A percentile compares a stretch with the other conserved stretches of the same genome.
phyloP scores from a whole-genome alignment of 2,113 vertebrate genomes.

The Narcine bancroftii region DNA sequence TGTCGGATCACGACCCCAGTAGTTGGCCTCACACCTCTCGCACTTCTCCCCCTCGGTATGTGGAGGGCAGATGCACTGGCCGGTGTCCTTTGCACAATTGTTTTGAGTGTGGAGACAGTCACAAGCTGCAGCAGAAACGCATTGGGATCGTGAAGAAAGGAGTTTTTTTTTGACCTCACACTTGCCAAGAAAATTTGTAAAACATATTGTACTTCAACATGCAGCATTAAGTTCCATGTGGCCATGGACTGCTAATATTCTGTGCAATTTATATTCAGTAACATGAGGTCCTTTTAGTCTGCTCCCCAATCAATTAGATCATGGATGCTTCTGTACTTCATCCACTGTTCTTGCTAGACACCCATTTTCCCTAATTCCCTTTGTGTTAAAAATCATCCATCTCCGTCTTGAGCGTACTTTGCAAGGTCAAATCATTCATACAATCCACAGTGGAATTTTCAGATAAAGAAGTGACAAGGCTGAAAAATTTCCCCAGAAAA shows the following conservation, averaged over 20 bases:
- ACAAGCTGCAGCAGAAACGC: slow-evolving; percentile 61
- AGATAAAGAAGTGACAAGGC: too few species aligned
- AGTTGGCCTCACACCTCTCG: slow-evolving; percentile 62
- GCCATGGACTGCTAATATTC: not conserved
- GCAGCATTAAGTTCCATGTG: not conserved
- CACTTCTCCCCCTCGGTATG: slow-evolving; percentile 70
- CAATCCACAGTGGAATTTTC: too few species aligned
- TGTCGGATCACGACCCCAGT: slow-evolving; percentile 67
- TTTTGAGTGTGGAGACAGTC: slow-evolving; percentile 76
- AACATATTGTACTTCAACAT: not conserved
- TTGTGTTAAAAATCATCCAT: too few species aligned
- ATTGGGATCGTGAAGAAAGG: not conserved
- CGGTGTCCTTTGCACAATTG: slow-evolving; percentile 66
- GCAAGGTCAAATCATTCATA: too few species aligned
- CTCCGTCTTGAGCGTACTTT: too few species aligned
- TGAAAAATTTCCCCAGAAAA: too few species aligned
- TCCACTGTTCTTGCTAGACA: too few species aligned
- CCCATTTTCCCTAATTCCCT: too few species aligned
- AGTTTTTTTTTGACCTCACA: not conserved
- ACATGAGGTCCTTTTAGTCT: not conserved
- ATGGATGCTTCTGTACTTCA: too few species aligned
- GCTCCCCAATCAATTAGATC: too few species aligned
- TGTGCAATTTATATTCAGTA: not conserved
- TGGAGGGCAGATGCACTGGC: slow-evolving; percentile 76
- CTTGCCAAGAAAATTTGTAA: slow-evolving; percentile 17